These are phyloP conservation scores for Mandrillus leucophaeus DNA, from an alignment of 2,113 vertebrate genomes.

Conservation along the genomic window DNA sequence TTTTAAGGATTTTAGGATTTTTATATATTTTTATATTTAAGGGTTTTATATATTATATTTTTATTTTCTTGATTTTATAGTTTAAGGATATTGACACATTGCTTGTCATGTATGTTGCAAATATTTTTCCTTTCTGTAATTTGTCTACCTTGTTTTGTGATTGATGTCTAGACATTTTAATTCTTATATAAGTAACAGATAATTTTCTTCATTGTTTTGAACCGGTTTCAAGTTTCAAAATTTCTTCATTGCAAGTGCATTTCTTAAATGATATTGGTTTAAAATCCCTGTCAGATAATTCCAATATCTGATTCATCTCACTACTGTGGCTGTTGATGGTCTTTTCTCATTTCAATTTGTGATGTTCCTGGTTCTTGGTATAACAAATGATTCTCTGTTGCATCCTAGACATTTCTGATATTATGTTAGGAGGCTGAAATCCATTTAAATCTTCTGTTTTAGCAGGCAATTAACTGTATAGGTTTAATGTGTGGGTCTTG, in stretches of 20 bases:
- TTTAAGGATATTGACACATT: neutral
- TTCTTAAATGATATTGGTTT: neutral
- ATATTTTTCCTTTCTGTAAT: neutral
- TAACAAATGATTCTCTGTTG: neutral
- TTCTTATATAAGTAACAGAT: neutral
- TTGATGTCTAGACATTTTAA: neutral
- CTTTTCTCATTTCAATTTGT: slow-evolving; percentile 20
- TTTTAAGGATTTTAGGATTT: too few relatives aligned
- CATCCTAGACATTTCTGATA: neutral
- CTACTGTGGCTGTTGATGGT: neutral
- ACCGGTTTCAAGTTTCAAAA: slow-evolving; percentile 24
- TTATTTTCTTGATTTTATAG: too few relatives aligned
- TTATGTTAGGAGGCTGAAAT: neutral
- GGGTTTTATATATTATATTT: too few relatives aligned
- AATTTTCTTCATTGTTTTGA: neutral
- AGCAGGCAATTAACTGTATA: neutral
- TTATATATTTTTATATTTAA: too few relatives aligned
- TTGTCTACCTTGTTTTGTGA: neutral
- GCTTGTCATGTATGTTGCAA: neutral
- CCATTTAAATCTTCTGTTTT: neutral
- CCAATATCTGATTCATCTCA: neutral
- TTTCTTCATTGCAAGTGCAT: neutral
- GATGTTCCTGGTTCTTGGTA: neutral
- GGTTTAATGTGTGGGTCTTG: neutral
- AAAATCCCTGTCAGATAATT: neutral